phyloP scores from a whole-genome alignment of 2,888 invertebrate species.

The Watsonalla binaria region DNA sequence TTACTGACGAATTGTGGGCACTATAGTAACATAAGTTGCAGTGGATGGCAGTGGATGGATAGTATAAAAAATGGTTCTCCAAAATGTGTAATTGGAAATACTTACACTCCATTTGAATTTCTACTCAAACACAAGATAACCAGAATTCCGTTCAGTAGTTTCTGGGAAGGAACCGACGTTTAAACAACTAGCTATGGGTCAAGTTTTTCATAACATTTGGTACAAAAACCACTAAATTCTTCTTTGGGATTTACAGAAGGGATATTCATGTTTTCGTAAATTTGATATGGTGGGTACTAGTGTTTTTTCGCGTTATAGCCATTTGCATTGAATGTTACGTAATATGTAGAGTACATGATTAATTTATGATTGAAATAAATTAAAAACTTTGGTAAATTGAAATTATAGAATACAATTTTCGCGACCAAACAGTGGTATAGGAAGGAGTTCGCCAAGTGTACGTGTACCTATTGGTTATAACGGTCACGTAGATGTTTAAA shows the following conservation, averaged over 20 bases:
- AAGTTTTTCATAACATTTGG: slow-evolving; percentile 10
- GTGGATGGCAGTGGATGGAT: too few species aligned
- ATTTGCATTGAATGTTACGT: too few species aligned
- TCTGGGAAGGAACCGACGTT: slow-evolving; percentile 61
- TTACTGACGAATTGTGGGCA: too few species aligned
- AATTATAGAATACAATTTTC: neutral
- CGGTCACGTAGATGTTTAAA: slow-evolving; percentile 70
- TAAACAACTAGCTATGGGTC: slow-evolving; percentile 28
- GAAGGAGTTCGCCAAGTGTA: slow-evolving; percentile 22
- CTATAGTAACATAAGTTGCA: too few species aligned
- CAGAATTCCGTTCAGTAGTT: slow-evolving; percentile 65
- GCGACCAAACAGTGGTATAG: neutral
- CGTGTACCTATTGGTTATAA: slow-evolving; percentile 57
- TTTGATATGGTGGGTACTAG: too few species aligned
- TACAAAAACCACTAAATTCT: too few species aligned
- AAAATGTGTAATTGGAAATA: neutral
- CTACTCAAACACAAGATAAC: slow-evolving; percentile 41
- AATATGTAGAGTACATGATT: too few species aligned
- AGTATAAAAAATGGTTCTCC: neutral
- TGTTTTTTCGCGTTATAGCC: too few species aligned
- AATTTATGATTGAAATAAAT: too few species aligned
- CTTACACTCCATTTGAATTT: slow-evolving; percentile 28
- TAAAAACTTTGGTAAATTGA: neutral
- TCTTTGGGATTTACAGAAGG: too few species aligned
- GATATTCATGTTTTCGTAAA: too few species aligned